Evolutionary conservation across 2,797 vertebrate species (phyloP).

Genomic region (Pangasius larnaudii): DNA sequence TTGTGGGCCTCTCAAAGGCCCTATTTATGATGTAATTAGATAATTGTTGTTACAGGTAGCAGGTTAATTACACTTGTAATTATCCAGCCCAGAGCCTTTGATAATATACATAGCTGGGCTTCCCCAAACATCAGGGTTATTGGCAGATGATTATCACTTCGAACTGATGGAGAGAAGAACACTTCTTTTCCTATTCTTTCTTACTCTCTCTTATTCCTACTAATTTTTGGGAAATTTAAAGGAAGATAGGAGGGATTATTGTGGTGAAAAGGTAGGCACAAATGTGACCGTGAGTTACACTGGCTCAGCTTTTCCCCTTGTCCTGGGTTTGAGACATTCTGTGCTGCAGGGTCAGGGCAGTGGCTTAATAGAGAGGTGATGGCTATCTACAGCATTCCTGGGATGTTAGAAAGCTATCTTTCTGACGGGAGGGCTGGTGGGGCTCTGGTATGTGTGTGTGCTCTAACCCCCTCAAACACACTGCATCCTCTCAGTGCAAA

Average conservation of each 20-base stretch:
- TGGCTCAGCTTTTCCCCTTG: conserved; percentile 53
- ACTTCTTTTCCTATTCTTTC: not conserved
- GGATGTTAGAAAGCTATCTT: conserved; percentile 88
- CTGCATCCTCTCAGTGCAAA: conserved; percentile 46
- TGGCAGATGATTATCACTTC: conserved; percentile 65
- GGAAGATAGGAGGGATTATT: not conserved
- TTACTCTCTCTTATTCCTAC: conserved; percentile 19
- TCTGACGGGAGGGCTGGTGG: conserved; percentile 75
- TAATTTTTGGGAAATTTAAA: conserved; percentile 51
- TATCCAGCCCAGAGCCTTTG: conserved; percentile 66
- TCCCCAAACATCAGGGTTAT: conserved; percentile 59
- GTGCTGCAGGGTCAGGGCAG: conserved; percentile 76
- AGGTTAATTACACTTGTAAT: conserved; percentile 71
- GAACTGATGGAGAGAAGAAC: conserved; percentile 32
- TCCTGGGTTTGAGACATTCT: conserved; percentile 72
- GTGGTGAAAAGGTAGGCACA: conserved; percentile 68
- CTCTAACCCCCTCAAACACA: conserved; percentile 64
- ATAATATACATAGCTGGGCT: conserved; percentile 61
- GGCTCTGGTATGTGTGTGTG: conserved; percentile 51
- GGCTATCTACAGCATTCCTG: conserved; percentile 92
- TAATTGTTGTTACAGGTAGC: conserved; percentile 73
- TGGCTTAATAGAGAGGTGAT: conserved; percentile 83
- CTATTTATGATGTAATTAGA: conserved; percentile 69
- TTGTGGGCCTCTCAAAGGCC: conserved; percentile 61
- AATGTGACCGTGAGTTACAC: conserved; percentile 38